Evolutionary conservation across 2,113 vertebrate species (phyloP), one percentile per base, ranked within the genome.

Genomic region (Neolamprologus tretocephalus): DNA sequence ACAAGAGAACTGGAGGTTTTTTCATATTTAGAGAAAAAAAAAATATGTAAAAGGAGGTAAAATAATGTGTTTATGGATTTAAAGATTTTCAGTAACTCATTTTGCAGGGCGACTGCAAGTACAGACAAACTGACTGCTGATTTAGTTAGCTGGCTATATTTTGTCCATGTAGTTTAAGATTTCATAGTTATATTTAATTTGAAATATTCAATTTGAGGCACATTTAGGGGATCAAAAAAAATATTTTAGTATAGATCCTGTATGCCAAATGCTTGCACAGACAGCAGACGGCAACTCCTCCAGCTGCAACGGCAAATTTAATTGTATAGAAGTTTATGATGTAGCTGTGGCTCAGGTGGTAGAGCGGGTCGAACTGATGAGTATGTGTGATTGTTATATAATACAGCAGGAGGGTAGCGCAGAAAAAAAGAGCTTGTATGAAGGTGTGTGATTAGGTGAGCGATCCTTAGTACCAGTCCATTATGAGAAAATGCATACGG

Each of bases 181-280:
- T 78, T 49, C 16, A 31, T 31, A 49, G 16, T 47, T 78, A 11
- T 75, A 28, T 75, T 45, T 47, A 71, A 45, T 71, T 71, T 16
- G 5, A 42, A 49, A 28, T 19, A 75, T 49, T 49, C 0, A 78
- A 49, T 5, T 19, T 78, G 16, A 49, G 1, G 23, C 14, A 78
- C 16, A 28, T 75, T 45, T 47, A 73, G 8, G 1, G 21, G 8
- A 28, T 28, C 10, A 26, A 45, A 73, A 47, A 45, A 7, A 10
- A 11, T 26, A 3, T 23, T 45, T 73, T 45, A 28, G 42, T 75
- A 75, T 28, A 26, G 14, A 75, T 47, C 71, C 14, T 28, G 6
- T 28, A 75, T 0, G 0, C 9, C 26, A 11, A 47, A 75, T 75
- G 42, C 23, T 49, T 31, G 23, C 3, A 47, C 16, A 31, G 42